phyloP scores from a whole-genome alignment of 1,140 invertebrate species.

The Dreissena polymorpha region DNA sequence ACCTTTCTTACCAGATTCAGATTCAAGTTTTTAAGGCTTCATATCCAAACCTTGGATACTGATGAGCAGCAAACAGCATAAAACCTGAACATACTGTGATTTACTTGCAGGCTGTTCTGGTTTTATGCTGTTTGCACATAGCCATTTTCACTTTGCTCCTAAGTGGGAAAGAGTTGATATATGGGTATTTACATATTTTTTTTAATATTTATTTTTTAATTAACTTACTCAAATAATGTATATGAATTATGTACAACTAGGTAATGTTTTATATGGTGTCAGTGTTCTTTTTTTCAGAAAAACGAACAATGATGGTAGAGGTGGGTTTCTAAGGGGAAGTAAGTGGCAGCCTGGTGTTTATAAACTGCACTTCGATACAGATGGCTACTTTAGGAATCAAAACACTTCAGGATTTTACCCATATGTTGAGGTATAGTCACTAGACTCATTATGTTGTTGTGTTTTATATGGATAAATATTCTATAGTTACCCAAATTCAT shows the following conservation, averaged over 20 bases:
- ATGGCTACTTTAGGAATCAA: constrained; percentile 34
- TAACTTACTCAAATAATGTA: not conserved
- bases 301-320: constrained; percentile 86
- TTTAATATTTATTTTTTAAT: not conserved
- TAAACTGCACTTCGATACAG: constrained; percentile 86
- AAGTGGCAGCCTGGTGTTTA: constrained; percentile 85
- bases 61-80: too few relatives aligned
- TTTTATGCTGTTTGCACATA: too few relatives aligned
- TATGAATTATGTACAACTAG: not conserved
- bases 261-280: not conserved
- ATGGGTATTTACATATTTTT: not conserved
- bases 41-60: too few relatives aligned
- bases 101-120: too few relatives aligned
- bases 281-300: constrained; percentile 78
- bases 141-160: too few relatives aligned
- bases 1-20: too few relatives aligned
- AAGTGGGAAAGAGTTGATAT: too few relatives aligned
- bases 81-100: too few relatives aligned
- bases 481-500: not conserved
- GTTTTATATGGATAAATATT: not conserved
- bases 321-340: constrained; percentile 84
- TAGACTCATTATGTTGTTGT: not conserved
- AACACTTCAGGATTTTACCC: constrained; percentile 47
- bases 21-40: too few relatives aligned
- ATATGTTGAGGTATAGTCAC: constrained; percentile 48